phyloP scores from a whole-genome alignment of 2,888 invertebrate species.

The Steromphala cineraria region DNA sequence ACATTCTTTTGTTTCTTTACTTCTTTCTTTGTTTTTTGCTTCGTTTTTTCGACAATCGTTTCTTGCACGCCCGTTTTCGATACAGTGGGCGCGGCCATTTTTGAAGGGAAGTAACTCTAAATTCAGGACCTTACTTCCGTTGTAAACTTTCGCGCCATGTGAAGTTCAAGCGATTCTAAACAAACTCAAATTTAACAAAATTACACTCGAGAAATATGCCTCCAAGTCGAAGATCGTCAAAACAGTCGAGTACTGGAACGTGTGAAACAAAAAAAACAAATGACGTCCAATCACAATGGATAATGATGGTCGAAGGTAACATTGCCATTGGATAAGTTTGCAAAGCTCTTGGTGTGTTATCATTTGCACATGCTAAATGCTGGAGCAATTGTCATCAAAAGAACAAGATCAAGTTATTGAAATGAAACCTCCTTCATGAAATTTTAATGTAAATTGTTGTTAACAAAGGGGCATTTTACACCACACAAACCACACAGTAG shows the following conservation, averaged over 20 bases:
- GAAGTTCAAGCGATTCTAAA: neutral
- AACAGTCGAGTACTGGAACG: neutral
- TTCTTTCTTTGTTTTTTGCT: slow-evolving; percentile 1
- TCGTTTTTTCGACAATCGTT: neutral
- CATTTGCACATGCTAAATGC: too few relatives aligned
- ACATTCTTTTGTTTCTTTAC: slow-evolving; percentile 24
- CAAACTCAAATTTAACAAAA: neutral
- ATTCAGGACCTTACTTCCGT: neutral
- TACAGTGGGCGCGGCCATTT: slow-evolving; percentile 28
- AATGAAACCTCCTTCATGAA: too few relatives aligned
- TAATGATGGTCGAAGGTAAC: slow-evolving; percentile 28
- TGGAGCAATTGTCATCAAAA: too few relatives aligned
- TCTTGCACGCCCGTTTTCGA: neutral
- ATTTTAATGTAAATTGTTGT: too few relatives aligned
- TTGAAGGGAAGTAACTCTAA: slow-evolving; percentile 8
- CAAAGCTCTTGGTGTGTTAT: too few relatives aligned
- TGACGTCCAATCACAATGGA: slow-evolving; percentile 22
- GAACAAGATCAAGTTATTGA: too few relatives aligned
- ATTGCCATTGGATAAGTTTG: too few relatives aligned
- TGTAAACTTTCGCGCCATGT: neutral
- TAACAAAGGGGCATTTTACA: too few relatives aligned
- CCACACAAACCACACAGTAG: too few relatives aligned
- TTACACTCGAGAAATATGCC: neutral
- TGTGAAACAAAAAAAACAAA: neutral
- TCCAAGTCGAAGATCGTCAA: slow-evolving; percentile 3